Base-by-base conservation (phyloP, 2,797 vertebrate genomes). In the Simalia tracyae region DNA sequence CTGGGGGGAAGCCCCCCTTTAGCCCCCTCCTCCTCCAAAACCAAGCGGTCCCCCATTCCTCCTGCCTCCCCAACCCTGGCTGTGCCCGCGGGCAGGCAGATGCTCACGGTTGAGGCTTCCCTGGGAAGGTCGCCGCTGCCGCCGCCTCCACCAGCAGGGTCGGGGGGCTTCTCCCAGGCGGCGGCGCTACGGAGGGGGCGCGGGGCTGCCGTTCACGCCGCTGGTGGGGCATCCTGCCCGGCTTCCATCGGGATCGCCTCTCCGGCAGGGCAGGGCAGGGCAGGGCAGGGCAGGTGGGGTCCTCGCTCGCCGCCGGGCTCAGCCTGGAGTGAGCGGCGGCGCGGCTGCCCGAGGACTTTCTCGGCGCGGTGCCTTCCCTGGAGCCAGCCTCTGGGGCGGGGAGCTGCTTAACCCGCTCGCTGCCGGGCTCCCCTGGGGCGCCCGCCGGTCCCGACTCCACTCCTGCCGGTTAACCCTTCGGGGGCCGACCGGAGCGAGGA, bases 371-470 rank as follows among this genome's bases (percentile, higher is more conserved):
- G 59, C 60, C 28, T 89, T 42, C 60, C n/a, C 60, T 1, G 46
- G 54, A 86, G 63, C 87, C 68, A 11, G 11, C 54, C 91, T 63
- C 68, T 28, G 17, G 88, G 61, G 81, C 88, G 88, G 61, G 81
- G 36, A 68, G 87, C 63, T 5, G 64, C 46, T 54, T 92, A 92
- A 92, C 91, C 63, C 91, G 6, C 17, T 92, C 88, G 26, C 2
- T 46, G 87, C 87, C 88, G 54, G 50, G 63, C 19, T 19, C 15
- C 28, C 46, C 54, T 31, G 26, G 4, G 46, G 50, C 63, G 26
- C 63, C 57, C 11, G 87, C 24, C 12, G 84, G 11, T 50, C 50
- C 6, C 22, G 59, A 22, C 59, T 12, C 22, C 61, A 4, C 5
- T 4, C 42, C 36, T 4, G 60, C 24, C 42, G 50, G 46, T 28